Evolutionary conservation across 92 coral and sea anemone genomes (phyloP), one percentile per base, ranked within the genome.

Genomic region (Parazoanthus swiftii): DNA sequence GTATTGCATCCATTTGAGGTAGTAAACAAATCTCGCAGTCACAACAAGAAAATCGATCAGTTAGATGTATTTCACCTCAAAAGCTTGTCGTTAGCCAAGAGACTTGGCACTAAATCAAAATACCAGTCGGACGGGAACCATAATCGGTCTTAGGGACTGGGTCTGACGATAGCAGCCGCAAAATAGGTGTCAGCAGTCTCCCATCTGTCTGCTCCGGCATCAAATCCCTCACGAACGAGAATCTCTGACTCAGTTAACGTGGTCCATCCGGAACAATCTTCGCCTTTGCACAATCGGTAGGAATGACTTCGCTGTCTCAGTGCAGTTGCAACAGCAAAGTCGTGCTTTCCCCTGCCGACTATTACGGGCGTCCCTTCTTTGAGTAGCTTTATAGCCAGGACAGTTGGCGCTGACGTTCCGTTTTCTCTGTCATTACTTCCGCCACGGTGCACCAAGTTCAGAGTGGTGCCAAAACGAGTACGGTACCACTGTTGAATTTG

Each of bases 281-380:
- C 92, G 2, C 82, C 77, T 23, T 39, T 26, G 76, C 98, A 95
- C 59, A 77, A 58, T 23, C 98, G 89, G 85, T 93, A 95, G 29
- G 83, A 85, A 46, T 68, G 78, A 18, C 63, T 33, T 15, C 92
- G 93, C 79, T 90, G 94, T 36, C 94, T 86, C 76, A 95, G 79
- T 77, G 88, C 81, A 33, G 98, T 93, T 48, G 82, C 98, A 10
- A 95, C 93, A 42, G 91, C 86, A 74, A 93, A 95, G 70, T 91
- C 89, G 46, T 95, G 91, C 79, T 83, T 86, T 11, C 59, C 86
- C 7, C 89, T 90, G 44, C 94, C 93, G n/a, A 95, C 89, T 68
- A 95, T 88, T 23, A 95, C 98, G 0, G 98, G 98, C 48, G 76
- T 65, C 3, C 98, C 92, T 39, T 88, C 82, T 54, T 90, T 74